Conservation (phyloP, 2,888 invertebrate species). For the Rhagonycha fulva region DNA sequence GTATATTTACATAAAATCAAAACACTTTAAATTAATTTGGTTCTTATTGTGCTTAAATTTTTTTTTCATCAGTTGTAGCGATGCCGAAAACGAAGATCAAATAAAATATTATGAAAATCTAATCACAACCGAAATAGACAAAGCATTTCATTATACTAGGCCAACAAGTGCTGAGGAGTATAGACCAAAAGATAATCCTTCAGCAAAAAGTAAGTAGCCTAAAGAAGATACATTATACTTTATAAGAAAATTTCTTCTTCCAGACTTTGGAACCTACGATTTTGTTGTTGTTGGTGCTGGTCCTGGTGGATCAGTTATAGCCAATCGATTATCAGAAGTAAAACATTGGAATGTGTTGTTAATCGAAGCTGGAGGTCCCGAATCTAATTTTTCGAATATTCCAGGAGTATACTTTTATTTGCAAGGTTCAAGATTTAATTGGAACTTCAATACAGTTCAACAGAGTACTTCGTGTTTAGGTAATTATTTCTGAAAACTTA, state of each 20-base stretch:
- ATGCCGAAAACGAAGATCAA: background rate
- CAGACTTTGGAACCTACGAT: slow-evolving; percentile 56
- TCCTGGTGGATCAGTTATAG: slow-evolving; percentile 67
- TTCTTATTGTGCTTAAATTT: background rate
- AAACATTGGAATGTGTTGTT: slow-evolving; percentile 67
- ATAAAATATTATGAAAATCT: background rate
- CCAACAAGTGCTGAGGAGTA: background rate
- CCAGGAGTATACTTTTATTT: background rate
- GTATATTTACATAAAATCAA: no score
- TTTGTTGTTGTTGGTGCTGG: slow-evolving; percentile 72
- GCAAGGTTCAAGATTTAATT: slow-evolving; percentile 3
- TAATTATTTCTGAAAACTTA: background rate
- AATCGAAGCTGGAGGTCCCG: slow-evolving; percentile 63
- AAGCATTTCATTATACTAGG: background rate
- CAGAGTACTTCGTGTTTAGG: slow-evolving; percentile 3
- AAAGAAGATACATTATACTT: no score
- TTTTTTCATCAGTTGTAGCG: background rate
- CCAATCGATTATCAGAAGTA: slow-evolving; percentile 67
- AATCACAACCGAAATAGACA: background rate
- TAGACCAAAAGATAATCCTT: background rate
- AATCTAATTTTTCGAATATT: slow-evolving; percentile 2
- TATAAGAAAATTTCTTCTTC: background rate
- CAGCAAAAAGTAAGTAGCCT: no score
- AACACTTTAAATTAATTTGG: no score
- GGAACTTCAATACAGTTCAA: slow-evolving; percentile 3